Evolutionary conservation across 2,888 invertebrate genomes (phyloP), one percentile per base, ranked within the genome.

Genomic region (Pantelozetes paolii): DNA sequence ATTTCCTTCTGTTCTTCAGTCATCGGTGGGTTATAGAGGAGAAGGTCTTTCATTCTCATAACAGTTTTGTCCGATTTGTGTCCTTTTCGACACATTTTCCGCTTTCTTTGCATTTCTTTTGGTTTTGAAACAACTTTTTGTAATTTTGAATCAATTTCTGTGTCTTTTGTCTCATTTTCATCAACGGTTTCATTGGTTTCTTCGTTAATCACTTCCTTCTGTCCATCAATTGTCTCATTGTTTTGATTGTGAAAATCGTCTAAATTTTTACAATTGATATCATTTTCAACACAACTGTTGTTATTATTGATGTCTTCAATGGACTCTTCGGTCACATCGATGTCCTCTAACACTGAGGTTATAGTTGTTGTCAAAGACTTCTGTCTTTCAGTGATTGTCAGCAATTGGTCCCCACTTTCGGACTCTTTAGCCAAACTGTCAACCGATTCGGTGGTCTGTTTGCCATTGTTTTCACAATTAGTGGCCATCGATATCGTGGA

Each of bases 31-130:
- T 95, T 95, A 83, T 92, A 94, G 83, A 90, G 92, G 80, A 95
- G 92, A 72, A 94, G 86, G 83, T 95, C 94, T 78, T 90, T 89
- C 93, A 96, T 94, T 64, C 90, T 94, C 78, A 95, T 86, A 73
- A 82, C 82, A 45, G 40, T 69, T 71, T 74, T 71, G 57, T 74
- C 71, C 42, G 28, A 42, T 11, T 54, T 69, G 3, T 62, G 2
- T 6, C 9, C 18, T 1, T 62, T 62, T 32, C 59, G 30, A 32
- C 32, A 26, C 11, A 32, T 11, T 28, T 45, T 71, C 28, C 54
- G 40, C n/a, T 50, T 71, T 50, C 50, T 18, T 18, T 45, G 48
- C 23, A 23, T 15, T 13, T 71, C 71, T 5, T 40, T 62, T 15
- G n/a, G n/a, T 36, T 62, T 36, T 9, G 13, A 32, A 32, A 32